Evolutionary conservation across 2,113 vertebrate species (phyloP).

Genomic region (Ptyas mucosa): DNA sequence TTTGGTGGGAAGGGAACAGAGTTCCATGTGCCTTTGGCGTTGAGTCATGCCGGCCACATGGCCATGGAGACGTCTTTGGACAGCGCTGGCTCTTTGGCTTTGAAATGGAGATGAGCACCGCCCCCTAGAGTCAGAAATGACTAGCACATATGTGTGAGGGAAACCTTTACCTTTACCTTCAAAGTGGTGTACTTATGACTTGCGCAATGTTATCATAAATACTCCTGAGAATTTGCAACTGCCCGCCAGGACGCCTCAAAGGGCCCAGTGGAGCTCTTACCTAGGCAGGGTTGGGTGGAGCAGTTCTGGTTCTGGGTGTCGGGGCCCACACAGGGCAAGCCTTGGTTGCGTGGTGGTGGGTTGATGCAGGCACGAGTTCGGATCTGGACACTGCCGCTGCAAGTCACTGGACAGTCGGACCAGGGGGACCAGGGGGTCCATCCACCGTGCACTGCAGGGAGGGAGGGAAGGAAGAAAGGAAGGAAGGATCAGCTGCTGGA

Average conservation of each 20-base stretch:
- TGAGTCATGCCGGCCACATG: too few relatives aligned
- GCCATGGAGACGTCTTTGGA: too few relatives aligned
- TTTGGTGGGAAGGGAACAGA: too few relatives aligned
- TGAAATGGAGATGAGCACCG: too few relatives aligned
- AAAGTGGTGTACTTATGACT: neutral
- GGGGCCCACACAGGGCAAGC: conserved; percentile 68
- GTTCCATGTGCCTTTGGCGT: too few relatives aligned
- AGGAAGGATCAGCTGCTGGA: neutral
- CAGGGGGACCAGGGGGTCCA: conserved; percentile 88
- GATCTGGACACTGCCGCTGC: conserved; percentile 70
- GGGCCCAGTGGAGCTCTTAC: conserved; percentile 43
- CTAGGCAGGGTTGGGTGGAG: conserved; percentile 63
- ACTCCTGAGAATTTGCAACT: too few relatives aligned
- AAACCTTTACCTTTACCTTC: neutral
- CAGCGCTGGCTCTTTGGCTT: too few relatives aligned
- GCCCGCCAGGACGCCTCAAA: fast-evolving
- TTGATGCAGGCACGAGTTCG: conserved; percentile 76
- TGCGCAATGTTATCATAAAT: neutral
- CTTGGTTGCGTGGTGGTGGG: conserved; percentile 69
- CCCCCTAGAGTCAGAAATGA: too few relatives aligned
- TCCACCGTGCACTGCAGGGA: conserved; percentile 68
- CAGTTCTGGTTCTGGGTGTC: conserved; percentile 72
- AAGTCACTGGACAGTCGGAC: conserved; percentile 82
- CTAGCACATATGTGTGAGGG: too few relatives aligned
- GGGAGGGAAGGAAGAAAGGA: neutral